Base-by-base conservation (phyloP, 2,888 invertebrate species). In the Alloplasta piceator region DNA sequence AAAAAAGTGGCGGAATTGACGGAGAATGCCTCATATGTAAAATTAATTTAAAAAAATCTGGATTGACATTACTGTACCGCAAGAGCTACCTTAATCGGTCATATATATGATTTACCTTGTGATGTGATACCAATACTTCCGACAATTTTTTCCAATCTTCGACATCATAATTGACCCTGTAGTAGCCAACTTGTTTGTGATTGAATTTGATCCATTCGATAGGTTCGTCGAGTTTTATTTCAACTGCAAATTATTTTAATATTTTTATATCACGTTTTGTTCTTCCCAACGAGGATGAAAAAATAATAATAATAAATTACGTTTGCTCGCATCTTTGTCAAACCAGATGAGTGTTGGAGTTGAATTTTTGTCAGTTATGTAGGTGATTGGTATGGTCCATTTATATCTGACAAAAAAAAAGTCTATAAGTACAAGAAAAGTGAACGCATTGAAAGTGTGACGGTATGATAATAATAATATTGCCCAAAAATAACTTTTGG, bases 361-460 rank as follows among this genome's bases (percentile, higher is more conserved):
- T 0, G 90, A 82, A 67, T 92, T 93, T 48, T 91, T 92, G 82
- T 93, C 94, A 0, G 96, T 96, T 63, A 94, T 94, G 88, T 96
- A 97, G 0, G 96, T 96, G 10, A 98, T 93, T 0, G 98, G 98
- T 76, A 98, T 94, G 80, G 95, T 96, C 98, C 98, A 98, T 68
- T 94, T 95, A 89, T 97, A 97, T 48, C 96, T 96, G 55, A 58
- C 5, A 46, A 61, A 10, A n/a, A 50, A 46, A 48, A 55, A 56
- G 16, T 14, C 6, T 0, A 39, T 12, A n/a, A 61, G 7, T 56
- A 10, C 10, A 1, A 1, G 1, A 66, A 6, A 83, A 75, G 66
- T 85, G 43, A 43, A 43, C 4, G 2, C 43, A 43, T 9, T 43
- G 26, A 26, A 26, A 26, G 26, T 43, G n/a, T n/a, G n/a, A n/a